A percentile compares a stretch with the other conserved stretches of the same genome.
Conservation (phyloP, 2,888 invertebrate genomes). For the Oxystoma pomonae region DNA sequence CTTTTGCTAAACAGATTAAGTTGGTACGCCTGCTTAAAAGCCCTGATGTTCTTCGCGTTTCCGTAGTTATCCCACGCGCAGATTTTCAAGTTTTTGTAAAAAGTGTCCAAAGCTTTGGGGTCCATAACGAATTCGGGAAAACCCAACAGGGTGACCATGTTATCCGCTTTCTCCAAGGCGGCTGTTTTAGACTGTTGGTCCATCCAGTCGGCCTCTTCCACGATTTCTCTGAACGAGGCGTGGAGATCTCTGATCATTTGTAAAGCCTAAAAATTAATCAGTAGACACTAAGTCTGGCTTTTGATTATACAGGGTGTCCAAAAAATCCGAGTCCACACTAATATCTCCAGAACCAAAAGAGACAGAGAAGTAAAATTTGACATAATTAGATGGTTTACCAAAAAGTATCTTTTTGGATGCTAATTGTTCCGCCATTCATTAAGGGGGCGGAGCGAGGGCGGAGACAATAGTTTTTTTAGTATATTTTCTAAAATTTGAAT, state of each 20-base stretch:
- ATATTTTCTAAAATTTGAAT: no score
- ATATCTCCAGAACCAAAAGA: no score
- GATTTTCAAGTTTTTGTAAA: conserved; percentile 43
- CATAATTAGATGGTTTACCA: no score
- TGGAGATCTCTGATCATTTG: conserved; percentile 48
- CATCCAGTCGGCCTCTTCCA: conserved; percentile 52
- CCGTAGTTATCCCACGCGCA: conserved; percentile 44
- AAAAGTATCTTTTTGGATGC: no score
- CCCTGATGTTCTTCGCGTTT: conserved; percentile 40
- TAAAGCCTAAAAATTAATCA: conserved; percentile 33
- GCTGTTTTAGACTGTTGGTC: conserved; percentile 49
- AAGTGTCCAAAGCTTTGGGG: conserved; percentile 34
- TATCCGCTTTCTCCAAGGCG: conserved; percentile 50
- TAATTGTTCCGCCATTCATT: no score
- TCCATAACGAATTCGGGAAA: conserved; percentile 39
- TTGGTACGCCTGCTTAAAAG: conserved; percentile 40
- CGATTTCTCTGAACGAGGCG: conserved; percentile 47
- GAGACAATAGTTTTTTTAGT: no score
- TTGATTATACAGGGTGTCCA: no score
- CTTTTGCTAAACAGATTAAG: conserved; percentile 37
- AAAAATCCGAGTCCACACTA: no score
- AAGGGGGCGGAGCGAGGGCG: no score
- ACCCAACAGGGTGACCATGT: conserved; percentile 44
- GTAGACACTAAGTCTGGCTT: no score
- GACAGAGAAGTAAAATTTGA: no score